phyloP scores from a whole-genome alignment of 2,888 invertebrate genomes.

The Drosophila peninsularis region DNA sequence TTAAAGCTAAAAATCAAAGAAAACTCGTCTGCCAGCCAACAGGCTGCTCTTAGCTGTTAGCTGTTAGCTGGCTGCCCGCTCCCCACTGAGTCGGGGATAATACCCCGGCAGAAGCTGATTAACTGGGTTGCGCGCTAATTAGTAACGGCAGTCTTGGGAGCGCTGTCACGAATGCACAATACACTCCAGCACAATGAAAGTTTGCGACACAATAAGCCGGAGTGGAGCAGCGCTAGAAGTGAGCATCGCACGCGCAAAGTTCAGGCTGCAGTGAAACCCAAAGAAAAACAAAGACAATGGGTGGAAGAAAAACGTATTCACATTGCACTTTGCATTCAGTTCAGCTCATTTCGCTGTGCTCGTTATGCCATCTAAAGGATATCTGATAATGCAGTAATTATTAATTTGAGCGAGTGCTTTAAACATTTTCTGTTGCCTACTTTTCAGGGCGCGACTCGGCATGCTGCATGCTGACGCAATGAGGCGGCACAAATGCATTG shows the following conservation, averaged over 20 bases:
- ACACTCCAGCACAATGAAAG: conserved; percentile 60
- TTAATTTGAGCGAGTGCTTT: conserved; percentile 18
- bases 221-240: conserved; percentile 10
- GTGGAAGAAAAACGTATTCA: background rate
- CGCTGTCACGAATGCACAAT: conserved; percentile 60
- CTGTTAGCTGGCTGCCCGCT: background rate
- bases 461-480: conserved; percentile 33
- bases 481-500: conserved; percentile 40
- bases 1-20: conserved; percentile 58
- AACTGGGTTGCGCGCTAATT: conserved; percentile 76
- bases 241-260: conserved; percentile 6
- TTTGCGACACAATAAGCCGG: conserved; percentile 49
- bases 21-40: conserved; percentile 9
- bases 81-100: conserved; percentile 33
- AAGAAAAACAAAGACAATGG: background rate
- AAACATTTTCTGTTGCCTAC: conserved; percentile 57
- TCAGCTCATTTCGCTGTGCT: background rate
- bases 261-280: conserved; percentile 19
- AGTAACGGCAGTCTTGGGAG: conserved; percentile 72
- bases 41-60: background rate
- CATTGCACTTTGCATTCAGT: conserved; percentile 29
- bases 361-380: conserved; percentile 1
- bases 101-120: conserved; percentile 70
- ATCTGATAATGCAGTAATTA: conserved; percentile 21
- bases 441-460: conserved; percentile 35